phyloP scores from a whole-genome alignment of 2,113 vertebrate genomes.

The Electrona antarctica region DNA sequence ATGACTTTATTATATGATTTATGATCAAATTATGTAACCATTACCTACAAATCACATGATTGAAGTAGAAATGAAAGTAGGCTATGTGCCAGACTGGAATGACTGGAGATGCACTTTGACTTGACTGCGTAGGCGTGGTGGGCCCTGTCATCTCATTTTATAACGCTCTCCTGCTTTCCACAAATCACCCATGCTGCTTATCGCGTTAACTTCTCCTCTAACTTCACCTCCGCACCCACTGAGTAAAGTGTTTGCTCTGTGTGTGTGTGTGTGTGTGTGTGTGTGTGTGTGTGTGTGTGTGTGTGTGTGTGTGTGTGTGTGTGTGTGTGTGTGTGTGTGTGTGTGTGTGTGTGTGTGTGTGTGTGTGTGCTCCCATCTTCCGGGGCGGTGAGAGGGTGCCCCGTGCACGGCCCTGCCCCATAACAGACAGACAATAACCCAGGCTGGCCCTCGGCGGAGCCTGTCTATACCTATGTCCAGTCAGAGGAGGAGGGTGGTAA shows the following conservation, averaged over 20 bases:
- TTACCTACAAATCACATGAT: neutral
- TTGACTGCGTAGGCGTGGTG: slow-evolving; percentile 8
- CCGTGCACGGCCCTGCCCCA: too few relatives aligned
- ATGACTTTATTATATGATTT: neutral
- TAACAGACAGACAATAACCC: neutral
- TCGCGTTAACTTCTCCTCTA: neutral
- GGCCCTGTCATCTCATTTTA: too few relatives aligned
- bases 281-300: neutral
- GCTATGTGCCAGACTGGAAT: neutral
- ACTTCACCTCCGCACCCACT: slow-evolving; percentile 9
- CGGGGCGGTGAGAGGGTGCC: too few relatives aligned
- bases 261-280: neutral
- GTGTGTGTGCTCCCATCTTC: too few relatives aligned
- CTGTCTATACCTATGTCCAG: slow-evolving; percentile 17
- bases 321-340: neutral
- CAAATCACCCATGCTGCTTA: too few relatives aligned
- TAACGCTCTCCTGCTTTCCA: neutral
- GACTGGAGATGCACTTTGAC: slow-evolving; percentile 14
- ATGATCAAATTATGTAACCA: too few relatives aligned
- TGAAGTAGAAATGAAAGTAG: slow-evolving; percentile 7
- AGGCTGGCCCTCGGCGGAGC: slow-evolving; percentile 2
- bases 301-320: neutral
- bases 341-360: neutral
- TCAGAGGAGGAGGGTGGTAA: slow-evolving; percentile 23
- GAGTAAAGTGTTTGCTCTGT: neutral